Evolutionary conservation across 2,888 invertebrate genomes (phyloP), one percentile per base, ranked within the genome.

Genomic region (Hipparchia sbordonii): DNA sequence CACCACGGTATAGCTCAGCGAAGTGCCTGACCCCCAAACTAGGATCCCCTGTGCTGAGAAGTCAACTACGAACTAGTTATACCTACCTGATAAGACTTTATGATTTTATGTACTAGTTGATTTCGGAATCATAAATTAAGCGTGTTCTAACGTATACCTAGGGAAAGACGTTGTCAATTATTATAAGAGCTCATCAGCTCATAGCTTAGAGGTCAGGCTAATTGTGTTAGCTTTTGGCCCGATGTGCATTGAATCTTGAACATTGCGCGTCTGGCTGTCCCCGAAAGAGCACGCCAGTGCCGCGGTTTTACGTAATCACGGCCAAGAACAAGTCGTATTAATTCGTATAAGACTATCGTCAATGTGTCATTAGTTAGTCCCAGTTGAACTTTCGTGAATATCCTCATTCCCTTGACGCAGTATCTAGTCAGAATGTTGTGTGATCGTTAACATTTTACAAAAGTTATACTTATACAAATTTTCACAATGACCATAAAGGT

Each of bases 221-320:
- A 78, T 76, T 72, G 75, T 77, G 76, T 76, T 75, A 67, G 77
- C 80, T 80, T 80, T 77, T 74, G 78, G 39, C 7, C 77, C 74
- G 72, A 72, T 75, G 75, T 74, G 76, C 75, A 78, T 79, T 78
- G 78, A 77, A 77, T 79, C 77, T 77, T 79, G 80, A 85, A 80
- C 92, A 93, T 88, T 89, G 85, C 84, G 88, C 89, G 87, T 80
- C 84, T 82, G 86, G 80, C 86, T 86, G 88, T 87, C 88, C 77
- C 81, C 81, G 85, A 85, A 85, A 84, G 87, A 88, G 89, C 91
- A 90, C 91, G 91, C 84, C 77, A 81, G 84, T 82, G 79, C 77
- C 79, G 82, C 78, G 68, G 69, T 73, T 74, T 88, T 86, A 84
- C 85, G 85, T 82, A 87, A 89, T 78, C 51, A 48, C 48, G 63